Percentiles rank a stretch among this genome's conserved stretches.
Conservation (phyloP, 1,140 invertebrate species). For the Mesaphorura yosii region DNA sequence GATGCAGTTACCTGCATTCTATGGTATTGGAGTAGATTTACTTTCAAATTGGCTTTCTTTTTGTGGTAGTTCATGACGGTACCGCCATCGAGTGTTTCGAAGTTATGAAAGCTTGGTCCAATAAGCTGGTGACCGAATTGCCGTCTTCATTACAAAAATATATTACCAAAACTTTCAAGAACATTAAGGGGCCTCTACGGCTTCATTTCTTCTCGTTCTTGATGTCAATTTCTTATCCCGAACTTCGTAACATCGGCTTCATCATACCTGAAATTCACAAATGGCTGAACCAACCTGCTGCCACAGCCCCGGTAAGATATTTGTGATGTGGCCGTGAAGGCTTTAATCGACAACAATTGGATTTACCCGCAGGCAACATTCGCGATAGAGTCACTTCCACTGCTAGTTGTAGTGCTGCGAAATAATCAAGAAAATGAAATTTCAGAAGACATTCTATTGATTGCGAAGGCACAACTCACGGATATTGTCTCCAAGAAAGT, state of each 20-base stretch:
- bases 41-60: background rate
- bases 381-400: too few species aligned
- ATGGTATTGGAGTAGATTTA: background rate
- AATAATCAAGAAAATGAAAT: too few species aligned
- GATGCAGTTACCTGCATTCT: background rate
- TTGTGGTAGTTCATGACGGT: conserved; percentile 66
- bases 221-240: conserved; percentile 4
- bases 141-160: conserved; percentile 5
- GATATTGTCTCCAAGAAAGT: too few species aligned
- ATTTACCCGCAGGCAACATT: too few species aligned
- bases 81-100: conserved; percentile 68
- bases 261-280: too few species aligned
- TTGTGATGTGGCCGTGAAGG: too few species aligned
- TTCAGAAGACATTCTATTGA: too few species aligned
- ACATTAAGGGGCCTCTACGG: conserved; percentile 2
- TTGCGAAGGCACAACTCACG: too few species aligned
- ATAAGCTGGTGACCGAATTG: background rate
- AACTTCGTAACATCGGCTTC: background rate
- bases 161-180: conserved; percentile 15
- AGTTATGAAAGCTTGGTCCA: conserved; percentile 61
- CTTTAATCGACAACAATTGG: too few species aligned
- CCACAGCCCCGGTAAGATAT: too few species aligned
- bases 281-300: too few species aligned
- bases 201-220: conserved; percentile 9
- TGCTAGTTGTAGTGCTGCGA: too few species aligned